Evolutionary conservation across 2,888 invertebrate species (phyloP), one percentile per base, ranked within the genome.

Genomic region (Plebejus anna): DNA sequence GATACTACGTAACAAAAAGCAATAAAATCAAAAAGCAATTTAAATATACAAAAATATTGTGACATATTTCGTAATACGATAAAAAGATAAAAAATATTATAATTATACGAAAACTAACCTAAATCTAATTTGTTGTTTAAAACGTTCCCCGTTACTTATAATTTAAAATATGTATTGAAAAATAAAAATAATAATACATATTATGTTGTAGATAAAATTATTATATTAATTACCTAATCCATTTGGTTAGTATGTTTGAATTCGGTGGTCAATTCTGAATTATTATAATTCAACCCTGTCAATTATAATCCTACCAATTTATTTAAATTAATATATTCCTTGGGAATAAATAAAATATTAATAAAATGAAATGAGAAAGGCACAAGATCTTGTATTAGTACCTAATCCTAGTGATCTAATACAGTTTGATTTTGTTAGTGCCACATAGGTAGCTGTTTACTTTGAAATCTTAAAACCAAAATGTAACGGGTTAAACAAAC

Each of bases 251-350:
- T 66, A 66, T 66, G 13, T 66, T 66, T 66, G 11, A 88, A 89
- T 89, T 90, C 89, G 84, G 82, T 81, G 85, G 93, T 92, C 92
- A 91, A 92, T 92, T 93, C 82, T 79, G 83, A 80, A 85, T 86
- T 86, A 86, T 84, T 89, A 90, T 90, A 79, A 83, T 90, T 92
- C 86, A 84, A 89, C 84, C 85, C 89, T 86, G 93, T 93, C 93
- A 93, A 93, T 93, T 93, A 92, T 81, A 79, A 83, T 86, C 83
- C 85, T 85, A 78, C 86, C 81, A 82, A 84, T 87, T 81, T 80
- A 82, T 82, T 84, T 82, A 81, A 82, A 80, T 81, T 80, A n/a
- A 42, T 75, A 75, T 42, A 75, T 47, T 66, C 32, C 47, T 28
- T 22, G 75, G 28, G 75, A 75, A 66, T 61, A 6, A 16, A 66